These are phyloP conservation scores for Ectropis crepuscularia DNA, from an alignment of 2,888 invertebrate species.

Conservation along the genomic window DNA sequence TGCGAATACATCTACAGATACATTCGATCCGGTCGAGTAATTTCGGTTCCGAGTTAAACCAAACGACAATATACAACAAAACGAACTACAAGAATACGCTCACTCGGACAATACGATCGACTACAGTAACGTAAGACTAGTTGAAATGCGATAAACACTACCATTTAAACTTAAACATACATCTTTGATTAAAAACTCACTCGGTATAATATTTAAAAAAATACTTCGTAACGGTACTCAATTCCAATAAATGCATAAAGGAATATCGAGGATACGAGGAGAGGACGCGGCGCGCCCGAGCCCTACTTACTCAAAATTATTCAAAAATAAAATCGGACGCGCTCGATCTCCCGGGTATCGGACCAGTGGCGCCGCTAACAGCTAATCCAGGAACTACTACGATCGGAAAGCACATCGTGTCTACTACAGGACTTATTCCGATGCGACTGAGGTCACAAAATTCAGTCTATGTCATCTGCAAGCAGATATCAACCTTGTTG, in stretches of 20 bases:
- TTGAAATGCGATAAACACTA: slow-evolving; percentile 83
- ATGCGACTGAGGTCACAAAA: background rate
- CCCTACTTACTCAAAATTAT: slow-evolving; percentile 27
- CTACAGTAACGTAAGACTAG: slow-evolving; percentile 83
- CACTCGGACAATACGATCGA: slow-evolving; percentile 72
- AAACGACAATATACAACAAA: slow-evolving; percentile 75
- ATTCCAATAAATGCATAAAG: slow-evolving; percentile 74
- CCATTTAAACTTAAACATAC: slow-evolving; percentile 78
- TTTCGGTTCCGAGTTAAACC: slow-evolving; percentile 59
- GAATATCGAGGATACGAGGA: slow-evolving; percentile 53
- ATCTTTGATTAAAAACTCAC: slow-evolving; percentile 84
- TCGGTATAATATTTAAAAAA: slow-evolving; percentile 73
- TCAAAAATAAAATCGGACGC: slow-evolving; percentile 47
- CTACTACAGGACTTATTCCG: slow-evolving; percentile 12
- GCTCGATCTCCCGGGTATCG: slow-evolving; percentile 42
- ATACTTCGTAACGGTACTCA: slow-evolving; percentile 73
- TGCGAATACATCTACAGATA: slow-evolving; percentile 63
- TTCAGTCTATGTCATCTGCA: slow-evolving; percentile 1
- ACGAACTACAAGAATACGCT: slow-evolving; percentile 67
- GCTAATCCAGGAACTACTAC: slow-evolving; percentile 69
- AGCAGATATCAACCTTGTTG: background rate
- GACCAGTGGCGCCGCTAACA: slow-evolving; percentile 53
- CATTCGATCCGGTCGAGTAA: slow-evolving; percentile 57
- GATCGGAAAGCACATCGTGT: slow-evolving; percentile 63
- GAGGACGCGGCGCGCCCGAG: slow-evolving; percentile 50